phyloP scores from a whole-genome alignment of 2,888 invertebrate genomes.

The Ormia ochracea region DNA sequence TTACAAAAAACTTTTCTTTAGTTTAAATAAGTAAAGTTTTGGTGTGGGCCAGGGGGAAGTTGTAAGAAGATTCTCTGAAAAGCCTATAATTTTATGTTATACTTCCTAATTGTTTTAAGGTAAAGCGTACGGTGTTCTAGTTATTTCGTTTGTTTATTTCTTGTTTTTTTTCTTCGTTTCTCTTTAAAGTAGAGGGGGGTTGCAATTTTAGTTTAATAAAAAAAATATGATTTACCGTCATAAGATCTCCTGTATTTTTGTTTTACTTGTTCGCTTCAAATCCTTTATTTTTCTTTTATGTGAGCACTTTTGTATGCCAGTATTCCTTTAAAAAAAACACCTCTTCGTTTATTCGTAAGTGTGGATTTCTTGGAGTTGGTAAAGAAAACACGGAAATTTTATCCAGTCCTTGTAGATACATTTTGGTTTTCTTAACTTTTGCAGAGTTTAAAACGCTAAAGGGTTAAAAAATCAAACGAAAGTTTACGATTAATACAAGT shows the following conservation, averaged over 20 bases:
- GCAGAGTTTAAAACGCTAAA: slow-evolving; percentile 64
- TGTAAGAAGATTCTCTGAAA: slow-evolving; percentile 23
- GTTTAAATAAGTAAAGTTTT: not conserved
- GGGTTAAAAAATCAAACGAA: slow-evolving; percentile 21
- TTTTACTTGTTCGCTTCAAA: not conserved
- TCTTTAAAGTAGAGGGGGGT: slow-evolving; percentile 49
- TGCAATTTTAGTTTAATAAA: slow-evolving; percentile 15
- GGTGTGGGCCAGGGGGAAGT: not conserved
- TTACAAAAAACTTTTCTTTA: slow-evolving; percentile 18
- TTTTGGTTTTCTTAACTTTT: slow-evolving; percentile 27
- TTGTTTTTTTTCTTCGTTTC: slow-evolving; percentile 55
- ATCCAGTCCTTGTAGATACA: slow-evolving; percentile 47
- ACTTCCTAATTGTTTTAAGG: slow-evolving; percentile 63
- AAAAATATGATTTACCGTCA: slow-evolving; percentile 52
- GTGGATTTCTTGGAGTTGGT: not conserved
- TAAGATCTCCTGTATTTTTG: slow-evolving; percentile 3
- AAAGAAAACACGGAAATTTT: slow-evolving; percentile 18
- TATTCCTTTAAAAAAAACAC: slow-evolving; percentile 1
- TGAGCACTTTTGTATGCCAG: not conserved
- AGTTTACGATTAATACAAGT: not conserved
- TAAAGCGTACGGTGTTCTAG: slow-evolving; percentile 69
- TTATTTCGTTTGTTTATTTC: no score
- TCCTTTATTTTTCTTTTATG: not conserved
- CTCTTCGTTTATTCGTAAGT: not conserved
- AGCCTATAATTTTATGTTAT: slow-evolving; percentile 40